phyloP scores from a whole-genome alignment of 2,888 invertebrate species.

The Ormyrus thymus region DNA sequence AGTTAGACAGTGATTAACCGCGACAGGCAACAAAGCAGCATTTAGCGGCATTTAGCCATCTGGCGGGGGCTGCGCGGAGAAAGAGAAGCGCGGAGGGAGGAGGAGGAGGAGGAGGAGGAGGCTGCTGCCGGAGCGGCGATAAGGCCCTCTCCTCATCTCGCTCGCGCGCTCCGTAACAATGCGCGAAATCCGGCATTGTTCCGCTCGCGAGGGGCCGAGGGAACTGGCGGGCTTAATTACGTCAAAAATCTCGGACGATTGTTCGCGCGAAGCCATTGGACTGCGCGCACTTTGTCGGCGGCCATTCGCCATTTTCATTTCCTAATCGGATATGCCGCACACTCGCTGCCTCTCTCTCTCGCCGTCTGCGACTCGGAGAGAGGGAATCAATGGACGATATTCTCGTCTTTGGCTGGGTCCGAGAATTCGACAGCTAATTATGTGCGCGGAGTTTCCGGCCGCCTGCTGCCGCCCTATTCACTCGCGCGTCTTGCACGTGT shows the following conservation, averaged over 20 bases:
- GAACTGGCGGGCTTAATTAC: conserved; percentile 68
- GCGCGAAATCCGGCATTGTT: conserved; percentile 71
- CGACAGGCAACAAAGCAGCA: conserved; percentile 69
- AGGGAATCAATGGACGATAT: too few species aligned
- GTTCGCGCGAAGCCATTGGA: conserved; percentile 64
- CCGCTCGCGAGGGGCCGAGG: conserved; percentile 21
- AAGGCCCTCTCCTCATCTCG: conserved; percentile 45
- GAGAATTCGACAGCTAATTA: conserved; percentile 24
- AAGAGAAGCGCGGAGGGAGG: conserved; percentile 19
- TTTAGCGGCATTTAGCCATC: conserved; percentile 64
- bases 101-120: conserved; percentile 15
- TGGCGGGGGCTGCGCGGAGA: not conserved
- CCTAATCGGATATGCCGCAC: conserved; percentile 41
- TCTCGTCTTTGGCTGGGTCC: not conserved
- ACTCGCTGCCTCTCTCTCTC: conserved; percentile 11
- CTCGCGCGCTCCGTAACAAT: conserved; percentile 65
- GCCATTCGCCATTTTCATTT: conserved; percentile 28
- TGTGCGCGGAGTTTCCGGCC: not conserved
- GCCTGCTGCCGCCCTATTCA: too few species aligned
- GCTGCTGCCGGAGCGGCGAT: conserved; percentile 56
- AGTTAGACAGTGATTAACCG: conserved; percentile 68
- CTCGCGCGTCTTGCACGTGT: too few species aligned
- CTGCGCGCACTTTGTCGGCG: conserved; percentile 8
- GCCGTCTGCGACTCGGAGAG: too few species aligned
- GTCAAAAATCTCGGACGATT: conserved; percentile 66